These are phyloP conservation scores for Pempheris klunzingeri DNA, from an alignment of 2,797 vertebrate species.

Conservation along the genomic window DNA sequence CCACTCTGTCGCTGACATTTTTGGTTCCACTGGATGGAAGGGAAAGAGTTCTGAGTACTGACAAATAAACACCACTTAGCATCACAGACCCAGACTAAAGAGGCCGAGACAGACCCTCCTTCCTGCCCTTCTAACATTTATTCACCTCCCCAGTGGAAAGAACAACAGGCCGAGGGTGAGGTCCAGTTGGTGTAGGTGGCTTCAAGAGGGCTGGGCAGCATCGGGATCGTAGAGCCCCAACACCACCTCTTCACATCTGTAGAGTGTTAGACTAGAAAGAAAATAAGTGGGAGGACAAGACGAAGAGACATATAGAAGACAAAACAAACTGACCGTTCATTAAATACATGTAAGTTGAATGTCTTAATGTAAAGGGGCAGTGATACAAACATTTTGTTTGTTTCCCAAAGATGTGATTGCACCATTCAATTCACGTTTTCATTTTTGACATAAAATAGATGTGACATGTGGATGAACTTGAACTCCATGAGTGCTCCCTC, in stretches of 20 bases:
- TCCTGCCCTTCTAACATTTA: slow-evolving; percentile 59
- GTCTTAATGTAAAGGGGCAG: background rate
- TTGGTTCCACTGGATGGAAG: slow-evolving; percentile 55
- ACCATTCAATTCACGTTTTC: slow-evolving; percentile 7
- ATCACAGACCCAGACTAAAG: slow-evolving; percentile 60
- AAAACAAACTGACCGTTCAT: slow-evolving; percentile 7
- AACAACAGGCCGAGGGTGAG: slow-evolving; percentile 76
- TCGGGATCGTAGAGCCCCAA: slow-evolving; percentile 38
- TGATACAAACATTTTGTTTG: background rate
- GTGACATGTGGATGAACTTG: slow-evolving; percentile 31
- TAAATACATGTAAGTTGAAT: slow-evolving; percentile 1
- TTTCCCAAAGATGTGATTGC: background rate
- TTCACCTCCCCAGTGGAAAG: slow-evolving; percentile 76
- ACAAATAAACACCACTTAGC: slow-evolving; percentile 80
- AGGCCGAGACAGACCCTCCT: slow-evolving; percentile 60
- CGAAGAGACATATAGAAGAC: slow-evolving; percentile 12
- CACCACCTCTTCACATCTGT: slow-evolving; percentile 73
- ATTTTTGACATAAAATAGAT: background rate
- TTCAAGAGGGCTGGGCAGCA: slow-evolving; percentile 36
- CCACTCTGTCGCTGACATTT: slow-evolving; percentile 54
- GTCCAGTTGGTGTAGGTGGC: slow-evolving; percentile 73
- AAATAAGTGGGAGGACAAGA: slow-evolving; percentile 18
- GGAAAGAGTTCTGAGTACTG: slow-evolving; percentile 61
- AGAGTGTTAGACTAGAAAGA: slow-evolving; percentile 56
- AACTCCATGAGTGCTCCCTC: slow-evolving; percentile 47